Evolutionary conservation across 2,797 vertebrate genomes (phyloP).

Genomic region (Danionella dracula): DNA sequence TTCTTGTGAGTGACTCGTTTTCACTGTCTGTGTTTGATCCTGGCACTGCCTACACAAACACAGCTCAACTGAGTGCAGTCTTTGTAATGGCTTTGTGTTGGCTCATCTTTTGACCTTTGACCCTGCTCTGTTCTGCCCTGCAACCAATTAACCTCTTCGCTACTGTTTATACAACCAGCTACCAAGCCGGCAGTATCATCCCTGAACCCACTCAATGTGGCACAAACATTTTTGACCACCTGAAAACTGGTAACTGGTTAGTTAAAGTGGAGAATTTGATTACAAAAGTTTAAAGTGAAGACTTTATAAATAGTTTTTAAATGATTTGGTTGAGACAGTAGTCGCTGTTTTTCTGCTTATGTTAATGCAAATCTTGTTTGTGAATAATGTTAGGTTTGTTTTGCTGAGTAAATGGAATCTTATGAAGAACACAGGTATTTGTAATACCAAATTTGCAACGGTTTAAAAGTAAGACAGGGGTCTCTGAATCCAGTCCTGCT

Average conservation of each 20-base stretch:
- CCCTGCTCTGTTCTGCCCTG: slow-evolving; percentile 24
- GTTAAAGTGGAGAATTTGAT: no score
- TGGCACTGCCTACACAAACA: slow-evolving; percentile 56
- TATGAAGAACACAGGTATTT: no score
- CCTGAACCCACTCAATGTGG: slow-evolving; percentile 6
- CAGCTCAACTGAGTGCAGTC: slow-evolving; percentile 45
- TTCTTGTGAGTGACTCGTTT: slow-evolving; percentile 41
- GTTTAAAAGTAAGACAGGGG: no score
- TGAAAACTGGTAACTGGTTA: not conserved
- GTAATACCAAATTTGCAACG: no score
- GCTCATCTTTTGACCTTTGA: slow-evolving; percentile 46
- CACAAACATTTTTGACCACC: not conserved
- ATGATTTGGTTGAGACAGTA: no score
- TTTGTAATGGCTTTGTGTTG: slow-evolving; percentile 51
- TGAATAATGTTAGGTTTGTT: no score
- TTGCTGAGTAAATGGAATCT: no score
- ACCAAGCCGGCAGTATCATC: not conserved
- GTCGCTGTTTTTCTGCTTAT: no score
- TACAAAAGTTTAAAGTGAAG: no score
- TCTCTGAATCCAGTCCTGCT: no score
- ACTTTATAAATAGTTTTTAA: no score
- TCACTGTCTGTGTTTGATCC: slow-evolving; percentile 46
- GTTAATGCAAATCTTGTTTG: no score
- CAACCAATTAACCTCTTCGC: slow-evolving; percentile 43
- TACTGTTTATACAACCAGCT: slow-evolving; percentile 38